Percentiles rank a stretch among this genome's conserved stretches.
phyloP scores from a whole-genome alignment of 2,113 vertebrate species.

The Larimichthys polyactis region DNA sequence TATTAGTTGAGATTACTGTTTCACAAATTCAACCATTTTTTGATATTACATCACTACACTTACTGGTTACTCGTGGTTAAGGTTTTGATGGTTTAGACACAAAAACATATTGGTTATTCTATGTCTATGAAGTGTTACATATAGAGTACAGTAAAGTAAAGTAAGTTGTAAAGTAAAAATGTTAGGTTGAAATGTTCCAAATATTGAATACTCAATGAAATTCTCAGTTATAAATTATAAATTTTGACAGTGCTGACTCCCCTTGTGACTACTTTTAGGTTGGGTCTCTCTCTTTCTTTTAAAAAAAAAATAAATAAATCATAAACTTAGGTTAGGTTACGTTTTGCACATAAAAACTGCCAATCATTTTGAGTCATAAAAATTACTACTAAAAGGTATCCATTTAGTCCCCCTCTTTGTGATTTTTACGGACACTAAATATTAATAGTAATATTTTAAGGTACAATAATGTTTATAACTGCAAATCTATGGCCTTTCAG shows the following conservation, averaged over 20 bases:
- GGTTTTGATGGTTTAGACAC: no score
- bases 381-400: slow-evolving; percentile 4
- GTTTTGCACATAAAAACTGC: not conserved
- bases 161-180: no score
- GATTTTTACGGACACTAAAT: not conserved
- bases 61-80: no score
- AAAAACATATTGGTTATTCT: no score
- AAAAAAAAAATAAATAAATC: not conserved
- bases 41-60: no score
- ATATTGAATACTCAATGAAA: not conserved
- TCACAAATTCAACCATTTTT: no score
- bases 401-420: not conserved
- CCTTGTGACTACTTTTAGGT: not conserved
- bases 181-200: no score
- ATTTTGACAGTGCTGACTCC: not conserved
- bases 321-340: not conserved
- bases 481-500: slow-evolving; percentile 7
- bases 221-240: not conserved
- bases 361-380: not conserved
- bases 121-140: no score
- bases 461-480: no score
- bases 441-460: not conserved
- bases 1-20: no score
- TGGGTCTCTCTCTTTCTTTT: not conserved
- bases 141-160: no score